Conservation (phyloP, 2,113 vertebrate species). For the Boleophthalmus pectinirostris region DNA sequence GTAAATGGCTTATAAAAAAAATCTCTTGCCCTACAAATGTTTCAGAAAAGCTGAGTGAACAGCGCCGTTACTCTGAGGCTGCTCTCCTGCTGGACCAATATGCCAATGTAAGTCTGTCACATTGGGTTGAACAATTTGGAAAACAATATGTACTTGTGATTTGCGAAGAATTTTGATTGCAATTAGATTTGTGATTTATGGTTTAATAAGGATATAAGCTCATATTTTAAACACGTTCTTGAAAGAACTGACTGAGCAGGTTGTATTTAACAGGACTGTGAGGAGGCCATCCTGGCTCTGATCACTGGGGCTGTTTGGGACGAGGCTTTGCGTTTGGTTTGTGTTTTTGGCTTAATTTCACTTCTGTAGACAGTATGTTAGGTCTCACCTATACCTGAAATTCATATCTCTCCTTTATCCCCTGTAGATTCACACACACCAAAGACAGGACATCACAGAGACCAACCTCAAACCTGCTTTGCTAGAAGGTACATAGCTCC, state of each 20-base stretch:
- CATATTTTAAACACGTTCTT: no score
- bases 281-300: constrained; percentile 89
- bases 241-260: background rate
- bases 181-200: no score
- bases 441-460: constrained; percentile 90
- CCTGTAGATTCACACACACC: constrained; percentile 87
- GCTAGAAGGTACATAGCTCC: constrained; percentile 81
- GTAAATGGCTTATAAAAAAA: background rate
- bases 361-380: background rate
- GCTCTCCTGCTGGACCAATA: constrained; percentile 92
- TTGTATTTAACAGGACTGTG: constrained; percentile 83
- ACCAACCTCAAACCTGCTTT: constrained; percentile 91
- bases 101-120: constrained; percentile 77
- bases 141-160: no score
- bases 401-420: constrained; percentile 11
- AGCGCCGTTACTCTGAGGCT: constrained; percentile 83
- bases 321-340: constrained; percentile 91
- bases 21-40: background rate
- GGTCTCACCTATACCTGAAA: background rate
- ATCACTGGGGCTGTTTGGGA: constrained; percentile 91
- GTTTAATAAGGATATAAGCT: no score
- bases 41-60: constrained; percentile 86
- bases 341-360: constrained; percentile 19
- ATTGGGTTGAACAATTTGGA: no score
- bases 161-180: no score